phyloP scores from a whole-genome alignment of 64 coral and sea anemone genomes.

The Acropora tenuis region DNA sequence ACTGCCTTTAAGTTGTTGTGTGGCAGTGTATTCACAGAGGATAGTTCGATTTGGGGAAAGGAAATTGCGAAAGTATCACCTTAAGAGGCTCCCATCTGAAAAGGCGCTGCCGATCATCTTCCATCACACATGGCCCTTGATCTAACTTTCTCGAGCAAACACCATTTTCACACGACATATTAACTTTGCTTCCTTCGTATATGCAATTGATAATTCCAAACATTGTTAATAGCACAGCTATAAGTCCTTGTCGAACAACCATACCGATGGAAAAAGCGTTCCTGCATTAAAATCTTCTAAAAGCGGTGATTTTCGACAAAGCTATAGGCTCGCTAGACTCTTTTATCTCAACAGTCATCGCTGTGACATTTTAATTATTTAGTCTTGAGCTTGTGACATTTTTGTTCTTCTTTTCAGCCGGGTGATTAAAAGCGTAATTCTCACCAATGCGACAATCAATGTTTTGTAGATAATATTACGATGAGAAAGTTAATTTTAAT shows the following conservation, averaged over 20 bases:
- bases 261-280: not conserved
- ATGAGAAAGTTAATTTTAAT: slow-evolving; percentile 12
- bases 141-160: slow-evolving; percentile 73
- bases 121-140: slow-evolving; percentile 68
- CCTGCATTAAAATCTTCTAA: not conserved
- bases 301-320: not conserved
- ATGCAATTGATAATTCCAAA: slow-evolving; percentile 6
- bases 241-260: not conserved
- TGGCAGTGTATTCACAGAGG: no score
- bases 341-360: not conserved
- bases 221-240: not conserved
- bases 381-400: not conserved
- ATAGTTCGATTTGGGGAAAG: no score
- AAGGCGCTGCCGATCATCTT: slow-evolving; percentile 62
- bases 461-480: not conserved
- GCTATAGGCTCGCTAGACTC: not conserved
- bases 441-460: not conserved
- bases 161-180: slow-evolving; percentile 84
- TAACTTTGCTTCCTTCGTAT: slow-evolving; percentile 9
- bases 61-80: slow-evolving; percentile 35
- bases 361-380: slow-evolving; percentile 3
- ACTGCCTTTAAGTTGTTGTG: no score
- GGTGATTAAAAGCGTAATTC: not conserved
- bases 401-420: no score
- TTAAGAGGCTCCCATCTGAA: slow-evolving; percentile 89